Conservation (phyloP, 37 sponge, comb jelly and placozoan genomes). For the Agelas oroides region DNA sequence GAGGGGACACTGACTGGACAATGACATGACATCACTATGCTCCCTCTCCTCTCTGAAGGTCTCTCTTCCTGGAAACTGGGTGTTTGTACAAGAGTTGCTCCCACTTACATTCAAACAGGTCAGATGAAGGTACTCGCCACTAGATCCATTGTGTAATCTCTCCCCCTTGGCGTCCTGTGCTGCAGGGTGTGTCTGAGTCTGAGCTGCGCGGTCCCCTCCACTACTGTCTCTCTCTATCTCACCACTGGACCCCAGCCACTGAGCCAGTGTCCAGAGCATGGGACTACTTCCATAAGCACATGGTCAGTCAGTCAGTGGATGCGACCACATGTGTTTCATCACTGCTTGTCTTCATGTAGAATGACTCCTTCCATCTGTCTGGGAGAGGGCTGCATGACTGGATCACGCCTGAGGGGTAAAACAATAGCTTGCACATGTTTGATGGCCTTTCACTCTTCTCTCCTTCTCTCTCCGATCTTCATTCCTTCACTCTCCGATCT, state of each 20-base stretch:
- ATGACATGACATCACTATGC: no score
- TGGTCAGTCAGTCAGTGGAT: constrained; percentile 5
- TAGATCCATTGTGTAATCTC: background rate
- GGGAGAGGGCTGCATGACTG: constrained; percentile 15
- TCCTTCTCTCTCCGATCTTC: no score
- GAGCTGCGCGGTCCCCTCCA: background rate
- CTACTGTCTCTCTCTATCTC: background rate
- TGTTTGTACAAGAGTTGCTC: background rate
- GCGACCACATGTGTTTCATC: no score
- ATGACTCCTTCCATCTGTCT: constrained; percentile 1
- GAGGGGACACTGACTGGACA: no score
- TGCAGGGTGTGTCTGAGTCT: background rate
- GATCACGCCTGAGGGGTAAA: constrained; percentile 3
- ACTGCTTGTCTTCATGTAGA: background rate
- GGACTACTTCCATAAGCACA: constrained; percentile 38
- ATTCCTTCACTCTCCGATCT: no score
- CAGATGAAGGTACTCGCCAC: background rate
- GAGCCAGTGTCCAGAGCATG: background rate
- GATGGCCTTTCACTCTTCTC: no score
- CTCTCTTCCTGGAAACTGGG: background rate
- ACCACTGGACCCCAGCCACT: background rate
- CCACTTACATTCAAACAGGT: constrained; percentile 21
- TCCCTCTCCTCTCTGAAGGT: no score
- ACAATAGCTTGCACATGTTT: background rate
- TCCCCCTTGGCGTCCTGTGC: no score